Conservation (phyloP, 2,113 vertebrate species). For the Poeciliopsis prolifica region DNA sequence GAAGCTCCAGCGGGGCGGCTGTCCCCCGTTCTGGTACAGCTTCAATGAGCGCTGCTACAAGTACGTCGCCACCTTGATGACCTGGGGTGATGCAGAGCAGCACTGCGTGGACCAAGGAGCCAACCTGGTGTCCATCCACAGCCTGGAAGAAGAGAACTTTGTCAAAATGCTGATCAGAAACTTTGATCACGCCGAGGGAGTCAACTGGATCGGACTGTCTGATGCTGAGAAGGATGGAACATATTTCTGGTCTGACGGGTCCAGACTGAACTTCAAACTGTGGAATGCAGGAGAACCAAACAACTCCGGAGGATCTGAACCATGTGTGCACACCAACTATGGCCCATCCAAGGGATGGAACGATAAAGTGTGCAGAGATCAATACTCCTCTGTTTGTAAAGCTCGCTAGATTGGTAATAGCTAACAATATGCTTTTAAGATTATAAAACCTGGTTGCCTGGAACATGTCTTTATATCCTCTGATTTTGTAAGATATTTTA, state of each 20-base stretch:
- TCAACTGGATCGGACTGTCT: constrained; percentile 23
- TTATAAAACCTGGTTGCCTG: no score
- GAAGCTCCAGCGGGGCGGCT: no score
- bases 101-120: constrained; percentile 15
- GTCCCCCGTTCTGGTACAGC: no score
- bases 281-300: neutral
- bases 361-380: fast-evolving
- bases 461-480: no score
- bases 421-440: neutral
- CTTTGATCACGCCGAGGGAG: neutral
- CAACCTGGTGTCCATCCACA: constrained; percentile 58
- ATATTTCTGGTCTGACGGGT: constrained; percentile 46
- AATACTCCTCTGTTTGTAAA: neutral
- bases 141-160: neutral
- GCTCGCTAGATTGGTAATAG: no score
- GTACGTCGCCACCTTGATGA: no score
- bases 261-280: neutral
- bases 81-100: no score
- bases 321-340: constrained; percentile 3
- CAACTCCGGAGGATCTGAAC: fast-evolving
- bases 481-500: no score
- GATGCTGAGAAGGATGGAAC: neutral
- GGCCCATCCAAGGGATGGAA: neutral
- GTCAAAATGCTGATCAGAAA: constrained; percentile 14
- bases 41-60: no score